phyloP scores from a whole-genome alignment of 2,888 invertebrate genomes.

The Campopleginae sp. region DNA sequence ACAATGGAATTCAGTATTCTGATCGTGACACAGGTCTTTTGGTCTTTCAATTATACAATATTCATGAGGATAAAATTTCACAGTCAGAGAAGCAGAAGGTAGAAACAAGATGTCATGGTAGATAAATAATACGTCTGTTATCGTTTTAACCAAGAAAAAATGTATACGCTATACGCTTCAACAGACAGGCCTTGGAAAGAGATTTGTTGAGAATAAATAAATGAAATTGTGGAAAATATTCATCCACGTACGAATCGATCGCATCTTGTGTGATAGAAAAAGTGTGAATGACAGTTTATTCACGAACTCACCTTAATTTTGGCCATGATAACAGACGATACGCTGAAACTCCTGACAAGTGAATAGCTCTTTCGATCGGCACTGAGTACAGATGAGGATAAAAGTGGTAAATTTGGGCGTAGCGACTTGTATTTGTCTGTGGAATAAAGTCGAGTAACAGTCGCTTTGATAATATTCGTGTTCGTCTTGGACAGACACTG shows the following conservation, averaged over 20 bases:
- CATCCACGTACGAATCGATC: neutral
- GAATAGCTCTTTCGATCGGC: slow-evolving; percentile 47
- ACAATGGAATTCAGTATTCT: neutral
- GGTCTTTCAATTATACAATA: slow-evolving; percentile 13
- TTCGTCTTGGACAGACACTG: slow-evolving; percentile 74
- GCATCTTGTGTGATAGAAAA: neutral
- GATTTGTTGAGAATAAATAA: neutral
- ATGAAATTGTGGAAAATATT: neutral
- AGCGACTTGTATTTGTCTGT: slow-evolving; percentile 68
- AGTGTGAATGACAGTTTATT: neutral
- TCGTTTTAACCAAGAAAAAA: neutral
- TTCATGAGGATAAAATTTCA: slow-evolving; percentile 34
- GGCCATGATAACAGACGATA: slow-evolving; percentile 76
- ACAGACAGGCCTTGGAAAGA: neutral
- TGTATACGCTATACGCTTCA: neutral
- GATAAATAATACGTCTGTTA: neutral
- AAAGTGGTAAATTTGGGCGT: slow-evolving; percentile 31
- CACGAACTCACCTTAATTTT: slow-evolving; percentile 79
- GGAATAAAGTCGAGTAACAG: slow-evolving; percentile 66
- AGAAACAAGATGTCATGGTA: slow-evolving; percentile 19
- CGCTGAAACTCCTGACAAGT: slow-evolving; percentile 68
- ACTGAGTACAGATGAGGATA: slow-evolving; percentile 34
- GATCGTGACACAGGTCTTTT: slow-evolving; percentile 38
- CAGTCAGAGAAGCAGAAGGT: neutral
- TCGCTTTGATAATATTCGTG: slow-evolving; percentile 74